Evolutionary conservation across 2,888 invertebrate genomes (phyloP).

Genomic region (Drosophila borborema): DNA sequence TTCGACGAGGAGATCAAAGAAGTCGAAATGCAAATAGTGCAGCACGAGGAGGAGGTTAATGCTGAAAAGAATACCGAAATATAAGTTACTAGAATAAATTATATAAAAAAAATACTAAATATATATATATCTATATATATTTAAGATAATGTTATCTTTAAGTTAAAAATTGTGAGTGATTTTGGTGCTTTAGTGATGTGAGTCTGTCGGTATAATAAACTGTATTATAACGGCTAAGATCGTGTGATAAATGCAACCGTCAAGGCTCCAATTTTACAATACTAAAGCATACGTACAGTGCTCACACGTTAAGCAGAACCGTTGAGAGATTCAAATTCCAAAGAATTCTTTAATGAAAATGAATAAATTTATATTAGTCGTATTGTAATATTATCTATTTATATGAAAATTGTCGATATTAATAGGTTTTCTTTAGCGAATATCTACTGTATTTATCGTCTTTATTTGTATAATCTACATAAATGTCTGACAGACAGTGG

Average conservation of each 20-base stretch:
- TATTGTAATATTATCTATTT: not conserved
- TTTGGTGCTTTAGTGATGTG: slow-evolving; percentile 55
- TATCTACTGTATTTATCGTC: slow-evolving; percentile 10
- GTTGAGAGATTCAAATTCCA: not conserved
- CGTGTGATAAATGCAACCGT: slow-evolving; percentile 55
- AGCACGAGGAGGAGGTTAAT: slow-evolving; percentile 82
- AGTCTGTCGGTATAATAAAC: slow-evolving; percentile 41
- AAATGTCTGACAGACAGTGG: slow-evolving; percentile 17
- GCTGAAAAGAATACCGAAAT: slow-evolving; percentile 84
- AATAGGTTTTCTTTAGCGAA: not conserved
- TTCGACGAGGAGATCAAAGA: slow-evolving; percentile 88
- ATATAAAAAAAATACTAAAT: not conserved
- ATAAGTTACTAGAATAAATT: slow-evolving; percentile 55
- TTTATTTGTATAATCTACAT: slow-evolving; percentile 46
- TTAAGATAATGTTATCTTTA: slow-evolving; percentile 45
- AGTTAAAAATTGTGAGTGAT: slow-evolving; percentile 56
- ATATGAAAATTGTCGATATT: not conserved
- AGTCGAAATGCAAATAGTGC: slow-evolving; percentile 83
- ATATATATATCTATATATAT: slow-evolving; percentile 7
- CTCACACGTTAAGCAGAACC: not conserved
- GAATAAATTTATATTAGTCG: not conserved
- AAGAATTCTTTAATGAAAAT: not conserved
- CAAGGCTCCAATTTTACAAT: slow-evolving; percentile 39
- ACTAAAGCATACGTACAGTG: slow-evolving; percentile 9
- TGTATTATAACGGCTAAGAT: slow-evolving; percentile 40